Evolutionary conservation across 2,888 invertebrate species (phyloP), one percentile per base, ranked within the genome.

Genomic region (Hyppa rectilinea): DNA sequence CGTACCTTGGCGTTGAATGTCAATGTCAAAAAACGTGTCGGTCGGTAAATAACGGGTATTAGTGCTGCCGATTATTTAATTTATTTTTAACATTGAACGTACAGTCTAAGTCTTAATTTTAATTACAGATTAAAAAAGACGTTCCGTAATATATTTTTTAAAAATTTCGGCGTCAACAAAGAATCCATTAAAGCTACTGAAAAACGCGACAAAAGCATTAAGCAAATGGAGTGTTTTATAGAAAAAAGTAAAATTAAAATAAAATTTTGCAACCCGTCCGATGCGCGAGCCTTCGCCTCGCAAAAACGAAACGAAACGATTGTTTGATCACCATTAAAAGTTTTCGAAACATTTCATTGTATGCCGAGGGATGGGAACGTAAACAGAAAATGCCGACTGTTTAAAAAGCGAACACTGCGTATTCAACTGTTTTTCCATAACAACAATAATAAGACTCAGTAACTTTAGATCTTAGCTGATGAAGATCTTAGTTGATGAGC

Each of bases 241-340:
- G 59, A 67, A 81, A 80, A 77, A 73, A 76, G 82, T 53, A 55
- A 81, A 84, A 73, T 43, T 3, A 12, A 40, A 73, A 88, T 85
- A 80, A 81, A 85, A 88, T 79, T 86, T 84, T 80, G 72, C 86
- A 88, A 88, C 86, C 87, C 88, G 83, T 81, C 86, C 87, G 71
- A 80, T 74, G 80, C 81, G 45, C 64, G 43, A 53, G 55, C 68
- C 58, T 76, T 83, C 67, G 82, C 81, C 74, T 78, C 79, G 86
- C 85, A 87, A 89, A 90, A 91, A 89, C 89, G 85, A 86, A 89
- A 91, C 87, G 89, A 87, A 92, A 90, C 89, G 90, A 91, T 92
- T 94, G 92, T 94, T 94, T 94, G 93, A 93, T 93, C 89, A 88
- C 92, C 92, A 94, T 94, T 94, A 94, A 94, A 94, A 94, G 92